Base-by-base conservation (phyloP, 2,888 invertebrate species). In the Tetropium fuscum region DNA sequence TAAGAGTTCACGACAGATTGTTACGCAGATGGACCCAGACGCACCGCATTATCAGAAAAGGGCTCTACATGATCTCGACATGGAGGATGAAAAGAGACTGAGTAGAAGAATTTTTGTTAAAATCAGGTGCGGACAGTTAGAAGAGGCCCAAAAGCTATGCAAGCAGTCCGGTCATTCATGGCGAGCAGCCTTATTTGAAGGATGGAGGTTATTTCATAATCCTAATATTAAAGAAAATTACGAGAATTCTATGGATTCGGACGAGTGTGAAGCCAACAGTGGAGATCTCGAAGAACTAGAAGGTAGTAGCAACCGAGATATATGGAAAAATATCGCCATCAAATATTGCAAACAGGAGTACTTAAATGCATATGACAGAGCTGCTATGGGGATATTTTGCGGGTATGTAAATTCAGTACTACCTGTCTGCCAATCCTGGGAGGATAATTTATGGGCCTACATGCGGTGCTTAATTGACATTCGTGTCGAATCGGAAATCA, bases 381-480 rank as follows among this genome's bases (percentile, higher is more conserved):
- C 93, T 2, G 86, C 93, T 10, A 85, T 92, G 59, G 94, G 89
- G 1, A 86, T 90, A 44, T 86, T 95, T 43, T 93, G 95, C 81
- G 97, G 97, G 0, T 90, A 95, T 78, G 81, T 97, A 32, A 84
- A 87, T 20, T 88, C 92, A 3, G 79, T 96, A n/a, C 80, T 96
- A 30, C 85, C 90, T 0, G 88, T 91, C 7, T 91, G 94, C 62
- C 84, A 84, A n/a, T 89, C 88, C 18, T 98, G 97, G 97, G 90
- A 93, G 74, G 97, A 98, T 80, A 83, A 91, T 62, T 82, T 97
- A 18, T 98, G 97, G 97, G 93, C 94, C 1, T 90, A 94, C 78
- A 84, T 94, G 64, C 89, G 88, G 74, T 87, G 90, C 0, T 87
- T 94, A 77, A 90, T 96, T 58, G 96, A 97, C 77, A 87, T 91